Base-by-base conservation (phyloP, 2,797 vertebrate species). In the Australoheros facetus region DNA sequence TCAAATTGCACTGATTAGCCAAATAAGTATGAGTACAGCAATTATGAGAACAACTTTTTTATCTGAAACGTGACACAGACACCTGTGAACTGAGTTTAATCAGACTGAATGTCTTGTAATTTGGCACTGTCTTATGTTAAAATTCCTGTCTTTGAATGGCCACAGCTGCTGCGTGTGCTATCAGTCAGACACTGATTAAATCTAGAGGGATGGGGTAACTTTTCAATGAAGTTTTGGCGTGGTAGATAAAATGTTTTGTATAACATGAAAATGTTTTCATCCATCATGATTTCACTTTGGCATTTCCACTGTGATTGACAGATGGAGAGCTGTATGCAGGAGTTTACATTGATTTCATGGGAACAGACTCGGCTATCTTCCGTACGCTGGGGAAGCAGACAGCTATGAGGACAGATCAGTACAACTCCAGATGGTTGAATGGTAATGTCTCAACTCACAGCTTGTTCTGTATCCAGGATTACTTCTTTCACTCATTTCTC, bases 301-400 rank as follows among this genome's bases (percentile, higher is more conserved):
- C 64, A 42, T 56, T 70, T 28, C 70, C 62, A 81, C 21, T 87
- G 78, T 90, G 84, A 87, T 73, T 91, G 90, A 73, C 96, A 99
- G 98, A 99, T 82, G 98, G 98, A 85, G 98, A 99, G 89, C 97
- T 99, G 78, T 99, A 99, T 0, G 97, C 98, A 2, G 98, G 97
- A 0, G 98, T 99, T 81, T 99, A 99, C 94, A 98, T 99, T 0
- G 98, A 99, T 89, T 99, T 99, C 95, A 99, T 99, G 98, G 98
- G 98, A 93, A 99, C 98, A 0, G 98, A 99, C 1, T 98, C 98
- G 0, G 97, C 98, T 85, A 99, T 99, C 92, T 99, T 99, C 94
- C 97, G 98, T 80, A 99, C 98, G 0, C 96, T 99, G 89, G 98
- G 98, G 83, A 98, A 98, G 87, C 97, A 99, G 94, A 99, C 98